Conservation (phyloP, 1,140 invertebrate genomes). For the Hylaeus volcanicus region DNA sequence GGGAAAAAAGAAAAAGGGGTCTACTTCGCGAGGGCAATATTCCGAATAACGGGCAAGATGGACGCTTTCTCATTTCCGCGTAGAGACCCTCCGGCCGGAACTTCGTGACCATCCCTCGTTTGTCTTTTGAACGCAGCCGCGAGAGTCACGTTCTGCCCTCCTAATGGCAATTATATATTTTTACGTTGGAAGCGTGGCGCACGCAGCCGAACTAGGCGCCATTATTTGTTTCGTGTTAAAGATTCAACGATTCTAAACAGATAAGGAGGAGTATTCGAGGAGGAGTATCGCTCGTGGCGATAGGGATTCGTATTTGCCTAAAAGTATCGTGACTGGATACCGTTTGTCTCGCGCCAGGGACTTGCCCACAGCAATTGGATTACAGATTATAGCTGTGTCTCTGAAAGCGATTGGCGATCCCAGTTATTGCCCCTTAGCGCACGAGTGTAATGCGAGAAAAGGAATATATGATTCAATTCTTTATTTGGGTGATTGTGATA, state of each 20-base stretch:
- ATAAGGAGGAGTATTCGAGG: neutral
- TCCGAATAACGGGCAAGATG: slow-evolving; percentile 36
- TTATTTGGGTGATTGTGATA: too few species aligned
- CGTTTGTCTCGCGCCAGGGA: neutral
- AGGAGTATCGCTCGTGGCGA: neutral
- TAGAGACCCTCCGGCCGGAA: slow-evolving; percentile 21
- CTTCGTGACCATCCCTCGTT: slow-evolving; percentile 49
- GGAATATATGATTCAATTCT: too few species aligned
- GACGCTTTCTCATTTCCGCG: slow-evolving; percentile 58
- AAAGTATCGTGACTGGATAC: slow-evolving; percentile 1
- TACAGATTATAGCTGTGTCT: neutral
- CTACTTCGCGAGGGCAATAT: slow-evolving; percentile 38
- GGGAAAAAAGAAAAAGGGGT: slow-evolving; percentile 43
- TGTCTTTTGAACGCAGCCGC: slow-evolving; percentile 42
- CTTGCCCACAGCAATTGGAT: neutral
- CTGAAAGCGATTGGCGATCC: too few species aligned
- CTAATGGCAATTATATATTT: slow-evolving; percentile 32
- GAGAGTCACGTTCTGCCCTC: neutral
- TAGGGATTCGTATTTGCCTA: neutral
- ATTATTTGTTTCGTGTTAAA: slow-evolving; percentile 13
- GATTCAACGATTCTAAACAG: neutral
- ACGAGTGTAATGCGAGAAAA: too few species aligned
- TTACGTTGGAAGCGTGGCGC: slow-evolving; percentile 8
- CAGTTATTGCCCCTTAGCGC: too few species aligned
- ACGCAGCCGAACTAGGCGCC: neutral